Evolutionary conservation across 2,113 vertebrate species (phyloP).

Genomic region (Ptyas mucosa): DNA sequence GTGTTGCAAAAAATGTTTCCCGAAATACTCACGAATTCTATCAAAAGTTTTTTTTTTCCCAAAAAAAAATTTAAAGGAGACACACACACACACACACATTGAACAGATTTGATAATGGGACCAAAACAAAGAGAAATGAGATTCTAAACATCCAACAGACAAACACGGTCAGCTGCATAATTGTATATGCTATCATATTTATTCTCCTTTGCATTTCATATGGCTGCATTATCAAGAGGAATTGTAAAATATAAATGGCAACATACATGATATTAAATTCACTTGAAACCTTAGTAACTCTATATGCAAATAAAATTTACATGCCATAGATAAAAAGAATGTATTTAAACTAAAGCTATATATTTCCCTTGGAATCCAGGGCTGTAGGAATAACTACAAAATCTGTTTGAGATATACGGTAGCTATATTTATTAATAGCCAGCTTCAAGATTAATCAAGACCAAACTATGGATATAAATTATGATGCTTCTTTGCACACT

Average conservation of each 20-base stretch:
- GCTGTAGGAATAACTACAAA: neutral
- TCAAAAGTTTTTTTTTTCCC: neutral
- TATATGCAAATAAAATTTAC: neutral
- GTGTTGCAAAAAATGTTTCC: neutral
- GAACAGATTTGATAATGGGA: neutral
- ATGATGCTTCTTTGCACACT: conserved; percentile 2
- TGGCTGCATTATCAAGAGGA: neutral
- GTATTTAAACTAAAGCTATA: neutral
- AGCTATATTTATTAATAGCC: conserved; percentile 4
- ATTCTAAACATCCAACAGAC: neutral
- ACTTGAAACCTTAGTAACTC: neutral
- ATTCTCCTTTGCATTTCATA: neutral
- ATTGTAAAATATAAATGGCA: neutral
- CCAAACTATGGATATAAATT: neutral
- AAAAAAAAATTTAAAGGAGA: neutral
- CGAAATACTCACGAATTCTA: neutral
- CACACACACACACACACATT: neutral
- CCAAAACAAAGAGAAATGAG: neutral
- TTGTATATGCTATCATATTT: neutral
- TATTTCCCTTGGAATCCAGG: neutral
- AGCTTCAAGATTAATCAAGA: conserved; percentile 13
- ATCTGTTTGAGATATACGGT: neutral
- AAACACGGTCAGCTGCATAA: neutral
- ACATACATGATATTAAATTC: neutral
- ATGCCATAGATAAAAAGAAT: neutral